Percentiles rank a stretch among this genome's conserved stretches.
Evolutionary conservation across 2,888 invertebrate genomes (phyloP).

Genomic region (Orthosia gothica): DNA sequence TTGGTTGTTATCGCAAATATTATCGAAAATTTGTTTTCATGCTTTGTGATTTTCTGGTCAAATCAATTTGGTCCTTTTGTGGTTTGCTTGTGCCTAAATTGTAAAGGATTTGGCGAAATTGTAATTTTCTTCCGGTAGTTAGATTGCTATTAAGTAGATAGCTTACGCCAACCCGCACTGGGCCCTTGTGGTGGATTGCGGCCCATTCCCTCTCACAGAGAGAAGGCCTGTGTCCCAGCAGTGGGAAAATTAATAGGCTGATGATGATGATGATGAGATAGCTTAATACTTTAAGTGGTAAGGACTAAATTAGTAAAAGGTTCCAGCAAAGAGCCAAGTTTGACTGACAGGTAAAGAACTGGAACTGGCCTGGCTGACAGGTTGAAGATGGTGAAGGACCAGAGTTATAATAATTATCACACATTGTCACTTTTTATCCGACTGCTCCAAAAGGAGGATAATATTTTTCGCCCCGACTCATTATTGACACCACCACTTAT

Average conservation of each 20-base stretch:
- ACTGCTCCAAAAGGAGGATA: not conserved
- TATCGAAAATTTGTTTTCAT: slow-evolving; percentile 32
- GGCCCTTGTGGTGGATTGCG: too few relatives aligned
- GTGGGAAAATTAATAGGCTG: too few relatives aligned
- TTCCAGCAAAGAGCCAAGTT: not conserved
- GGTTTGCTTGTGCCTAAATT: slow-evolving; percentile 6
- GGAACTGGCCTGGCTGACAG: too few relatives aligned
- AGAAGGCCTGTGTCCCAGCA: too few relatives aligned
- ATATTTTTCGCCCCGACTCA: slow-evolving; percentile 9
- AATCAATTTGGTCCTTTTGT: slow-evolving; percentile 27
- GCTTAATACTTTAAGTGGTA: not conserved
- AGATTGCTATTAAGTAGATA: not conserved
- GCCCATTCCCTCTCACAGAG: too few relatives aligned
- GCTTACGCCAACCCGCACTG: too few relatives aligned
- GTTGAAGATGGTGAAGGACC: not conserved
- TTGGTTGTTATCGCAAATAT: slow-evolving; percentile 62
- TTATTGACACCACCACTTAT: slow-evolving; percentile 42
- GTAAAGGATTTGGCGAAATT: slow-evolving; percentile 3
- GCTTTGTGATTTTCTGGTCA: slow-evolving; percentile 38
- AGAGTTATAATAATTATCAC: too few relatives aligned
- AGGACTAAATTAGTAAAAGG: too few relatives aligned
- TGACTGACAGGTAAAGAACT: too few relatives aligned
- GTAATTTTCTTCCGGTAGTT: not conserved
- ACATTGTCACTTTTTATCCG: not conserved
- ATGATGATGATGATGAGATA: too few relatives aligned